Evolutionary conservation across 2,888 invertebrate species (phyloP).

Genomic region (Leptinotarsa haldemani): DNA sequence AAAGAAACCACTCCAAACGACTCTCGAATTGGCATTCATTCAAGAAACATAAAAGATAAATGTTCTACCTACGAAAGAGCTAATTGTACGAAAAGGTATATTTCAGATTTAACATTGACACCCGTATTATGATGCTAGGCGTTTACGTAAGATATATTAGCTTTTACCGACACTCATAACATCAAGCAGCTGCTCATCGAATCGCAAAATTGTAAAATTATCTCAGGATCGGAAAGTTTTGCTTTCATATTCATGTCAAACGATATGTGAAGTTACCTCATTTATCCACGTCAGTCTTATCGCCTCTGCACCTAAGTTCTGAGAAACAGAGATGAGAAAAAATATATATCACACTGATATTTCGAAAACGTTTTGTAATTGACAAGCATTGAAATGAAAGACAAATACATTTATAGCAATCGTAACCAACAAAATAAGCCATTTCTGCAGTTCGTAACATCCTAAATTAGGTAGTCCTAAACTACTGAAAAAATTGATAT

Average conservation of each 20-base stretch:
- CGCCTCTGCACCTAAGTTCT: neutral
- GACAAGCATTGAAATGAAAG: too few relatives aligned
- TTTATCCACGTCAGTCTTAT: neutral
- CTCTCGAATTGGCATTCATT: constrained; percentile 26
- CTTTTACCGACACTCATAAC: neutral
- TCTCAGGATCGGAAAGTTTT: neutral
- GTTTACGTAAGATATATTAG: constrained; percentile 20
- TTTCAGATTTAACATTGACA: constrained; percentile 24
- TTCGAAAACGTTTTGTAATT: too few relatives aligned
- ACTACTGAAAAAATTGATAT: too few relatives aligned
- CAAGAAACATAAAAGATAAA: constrained; percentile 12
- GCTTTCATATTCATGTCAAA: neutral
- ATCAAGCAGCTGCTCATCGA: constrained; percentile 22
- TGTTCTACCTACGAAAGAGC: constrained; percentile 22
- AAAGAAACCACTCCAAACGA: constrained; percentile 28
- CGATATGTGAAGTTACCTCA: neutral
- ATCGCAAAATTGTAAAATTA: constrained; percentile 13
- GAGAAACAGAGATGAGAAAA: neutral
- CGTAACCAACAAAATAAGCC: too few relatives aligned
- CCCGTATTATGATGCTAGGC: constrained; percentile 13
- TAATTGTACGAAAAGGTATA: constrained; percentile 26
- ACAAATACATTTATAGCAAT: too few relatives aligned
- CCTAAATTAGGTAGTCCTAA: too few relatives aligned
- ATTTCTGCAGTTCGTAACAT: too few relatives aligned
- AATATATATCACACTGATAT: too few relatives aligned